Evolutionary conservation across 2,113 vertebrate species (phyloP).

Genomic region (Solea senegalensis): DNA sequence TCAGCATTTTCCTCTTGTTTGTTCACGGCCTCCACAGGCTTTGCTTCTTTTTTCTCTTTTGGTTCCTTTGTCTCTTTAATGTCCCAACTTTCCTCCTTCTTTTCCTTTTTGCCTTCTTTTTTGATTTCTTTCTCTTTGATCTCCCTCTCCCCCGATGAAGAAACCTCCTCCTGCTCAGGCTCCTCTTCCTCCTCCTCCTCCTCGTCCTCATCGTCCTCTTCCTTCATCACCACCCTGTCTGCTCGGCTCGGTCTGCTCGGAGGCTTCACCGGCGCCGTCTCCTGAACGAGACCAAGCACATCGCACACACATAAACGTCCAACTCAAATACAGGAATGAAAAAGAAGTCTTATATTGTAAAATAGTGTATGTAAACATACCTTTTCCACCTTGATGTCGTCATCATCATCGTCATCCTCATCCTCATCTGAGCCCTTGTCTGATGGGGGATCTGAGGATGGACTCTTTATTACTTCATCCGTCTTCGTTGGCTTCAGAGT

Average conservation of each 20-base stretch:
- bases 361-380: constrained; percentile 23
- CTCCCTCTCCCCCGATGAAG: constrained; percentile 85
- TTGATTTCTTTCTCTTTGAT: constrained; percentile 84
- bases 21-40: constrained; percentile 83
- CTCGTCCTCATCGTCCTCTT: constrained; percentile 66
- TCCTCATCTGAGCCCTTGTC: constrained; percentile 91
- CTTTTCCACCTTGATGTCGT: constrained; percentile 82
- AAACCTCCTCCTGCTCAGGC: constrained; percentile 79
- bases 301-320: constrained; percentile 34
- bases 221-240: constrained; percentile 80
- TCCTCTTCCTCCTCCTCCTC: constrained; percentile 81
- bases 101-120: constrained; percentile 88
- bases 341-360: background rate
- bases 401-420: constrained; percentile 90
- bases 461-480: constrained; percentile 90
- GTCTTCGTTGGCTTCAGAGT: constrained; percentile 85
- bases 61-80: constrained; percentile 87
- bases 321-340: background rate
- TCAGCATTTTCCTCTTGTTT: constrained; percentile 86
- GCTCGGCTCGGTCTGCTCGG: constrained; percentile 83
- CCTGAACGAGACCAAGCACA: constrained; percentile 68
- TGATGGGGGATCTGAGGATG: constrained; percentile 89
- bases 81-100: constrained; percentile 88
- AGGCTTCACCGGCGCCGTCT: constrained; percentile 82
- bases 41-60: constrained; percentile 89